Evolutionary conservation across 2,888 invertebrate genomes (phyloP).

Genomic region (Drosophila merina): DNA sequence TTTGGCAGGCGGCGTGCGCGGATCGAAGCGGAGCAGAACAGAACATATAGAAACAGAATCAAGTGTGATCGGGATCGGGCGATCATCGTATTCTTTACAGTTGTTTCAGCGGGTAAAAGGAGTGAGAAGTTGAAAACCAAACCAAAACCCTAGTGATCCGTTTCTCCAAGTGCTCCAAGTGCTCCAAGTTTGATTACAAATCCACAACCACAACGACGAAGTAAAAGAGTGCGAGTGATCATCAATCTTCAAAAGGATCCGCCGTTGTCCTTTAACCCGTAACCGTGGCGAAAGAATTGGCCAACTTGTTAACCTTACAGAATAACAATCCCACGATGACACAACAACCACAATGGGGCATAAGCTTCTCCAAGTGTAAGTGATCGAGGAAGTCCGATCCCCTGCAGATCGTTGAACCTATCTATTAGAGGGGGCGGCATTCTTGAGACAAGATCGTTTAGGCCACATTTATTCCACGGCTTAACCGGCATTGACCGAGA

Average conservation of each 20-base stretch:
- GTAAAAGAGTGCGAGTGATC: slow-evolving; percentile 1
- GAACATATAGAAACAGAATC: slow-evolving; percentile 19
- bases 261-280: slow-evolving; percentile 33
- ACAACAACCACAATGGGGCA: slow-evolving; percentile 82
- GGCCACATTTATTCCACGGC: slow-evolving; percentile 42
- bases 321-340: slow-evolving; percentile 72
- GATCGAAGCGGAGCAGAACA: slow-evolving; percentile 51
- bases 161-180: slow-evolving; percentile 26
- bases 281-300: slow-evolving; percentile 71
- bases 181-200: slow-evolving; percentile 11
- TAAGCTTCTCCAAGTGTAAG: slow-evolving; percentile 82
- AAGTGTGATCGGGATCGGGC: slow-evolving; percentile 40
- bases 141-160: slow-evolving; percentile 47
- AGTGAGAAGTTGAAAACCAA: slow-evolving; percentile 24
- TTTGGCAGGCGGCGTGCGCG: slow-evolving; percentile 74
- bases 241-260: neutral
- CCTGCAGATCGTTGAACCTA: slow-evolving; percentile 31
- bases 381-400: slow-evolving; percentile 43
- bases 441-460: slow-evolving; percentile 12
- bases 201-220: neutral
- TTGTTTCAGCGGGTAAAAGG: slow-evolving; percentile 19
- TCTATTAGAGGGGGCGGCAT: slow-evolving; percentile 1
- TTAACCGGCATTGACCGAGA: slow-evolving; percentile 76
- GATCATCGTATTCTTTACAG: slow-evolving; percentile 25
- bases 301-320: slow-evolving; percentile 62